A percentile compares a stretch with the other conserved stretches of the same genome.
Conservation (phyloP, 2,113 vertebrate species). For the Engystomops pustulosus region DNA sequence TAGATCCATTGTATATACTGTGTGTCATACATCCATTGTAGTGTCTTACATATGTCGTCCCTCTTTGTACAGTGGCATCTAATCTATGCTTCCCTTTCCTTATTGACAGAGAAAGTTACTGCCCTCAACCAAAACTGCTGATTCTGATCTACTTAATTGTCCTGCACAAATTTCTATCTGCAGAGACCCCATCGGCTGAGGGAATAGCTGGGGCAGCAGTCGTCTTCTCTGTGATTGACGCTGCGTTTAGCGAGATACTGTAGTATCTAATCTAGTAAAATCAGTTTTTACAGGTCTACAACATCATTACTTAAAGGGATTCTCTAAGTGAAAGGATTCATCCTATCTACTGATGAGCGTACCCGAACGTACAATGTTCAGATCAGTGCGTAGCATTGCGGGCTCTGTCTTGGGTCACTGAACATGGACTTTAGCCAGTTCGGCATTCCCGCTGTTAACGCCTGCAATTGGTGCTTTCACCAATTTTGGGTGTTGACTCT, state of each 20-base stretch:
- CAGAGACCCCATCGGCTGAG: background rate
- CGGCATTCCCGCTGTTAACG: no score
- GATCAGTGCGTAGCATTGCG: no score
- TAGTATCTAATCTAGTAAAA: no score
- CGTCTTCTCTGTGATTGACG: background rate
- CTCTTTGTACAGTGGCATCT: background rate
- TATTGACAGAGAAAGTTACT: background rate
- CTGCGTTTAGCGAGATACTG: background rate
- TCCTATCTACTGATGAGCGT: no score
- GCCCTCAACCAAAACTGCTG: constrained; percentile 18
- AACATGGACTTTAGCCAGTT: no score
- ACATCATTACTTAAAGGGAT: background rate
- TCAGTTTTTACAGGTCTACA: background rate
- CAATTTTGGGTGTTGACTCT: no score
- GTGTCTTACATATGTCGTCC: no score
- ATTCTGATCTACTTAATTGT: background rate
- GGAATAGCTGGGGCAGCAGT: background rate
- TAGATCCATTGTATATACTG: background rate
- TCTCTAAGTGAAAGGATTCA: no score
- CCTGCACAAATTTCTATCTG: constrained; percentile 14
- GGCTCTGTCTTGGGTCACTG: no score
- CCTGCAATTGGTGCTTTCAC: no score
- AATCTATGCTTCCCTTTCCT: background rate
- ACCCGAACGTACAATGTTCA: no score
- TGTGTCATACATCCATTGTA: background rate